Evolutionary conservation across 2,797 vertebrate species (phyloP), one percentile per base, ranked within the genome.

Genomic region (Sus cebifrons): DNA sequence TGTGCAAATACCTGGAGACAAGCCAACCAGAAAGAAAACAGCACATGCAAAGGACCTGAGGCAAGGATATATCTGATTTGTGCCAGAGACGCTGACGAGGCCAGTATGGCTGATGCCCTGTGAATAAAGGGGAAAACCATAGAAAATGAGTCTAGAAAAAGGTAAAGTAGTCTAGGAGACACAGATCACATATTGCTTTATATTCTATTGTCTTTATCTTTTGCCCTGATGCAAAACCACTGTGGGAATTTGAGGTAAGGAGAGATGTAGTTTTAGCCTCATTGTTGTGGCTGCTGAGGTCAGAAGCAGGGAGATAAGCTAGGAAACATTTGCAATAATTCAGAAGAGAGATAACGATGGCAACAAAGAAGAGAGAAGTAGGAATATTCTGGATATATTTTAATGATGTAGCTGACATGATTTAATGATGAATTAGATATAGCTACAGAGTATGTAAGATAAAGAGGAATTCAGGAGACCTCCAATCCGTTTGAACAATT

Each of bases 201-300:
- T 4, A 65, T 16, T 74, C 40, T 79, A 12, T 29, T 86, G 20
- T 27, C 10, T 87, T 94, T 73, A 17, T 89, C 75, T 92, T 95
- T 95, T 40, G 73, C 4, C 23, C n/a, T 75, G 21, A 32, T 62
- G 29, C 54, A 52, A 94, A 62, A 79, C 3, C 18, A 13, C 5
- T 8, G 9, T 20, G 29, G 40, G 14, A 60, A 78, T 74, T 20
- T 86, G 36, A 93, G 60, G 58, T 58, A 17, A 82, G 15, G 12
- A 56, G 2, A 44, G 3, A 81, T 18, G 9, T 36, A 18, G 3
- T 36, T 44, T 85, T 71, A 65, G 73, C 20, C 6, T n/a, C 13
- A 27, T 23, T 62, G n/a, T 4, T 16, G 27, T 32, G 18, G 21
- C 18, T 62, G n/a, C 29, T 44, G 44, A 86, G 9, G n/a, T 32